Conservation (phyloP, 2,888 invertebrate species). For the Serrognathus titanus region DNA sequence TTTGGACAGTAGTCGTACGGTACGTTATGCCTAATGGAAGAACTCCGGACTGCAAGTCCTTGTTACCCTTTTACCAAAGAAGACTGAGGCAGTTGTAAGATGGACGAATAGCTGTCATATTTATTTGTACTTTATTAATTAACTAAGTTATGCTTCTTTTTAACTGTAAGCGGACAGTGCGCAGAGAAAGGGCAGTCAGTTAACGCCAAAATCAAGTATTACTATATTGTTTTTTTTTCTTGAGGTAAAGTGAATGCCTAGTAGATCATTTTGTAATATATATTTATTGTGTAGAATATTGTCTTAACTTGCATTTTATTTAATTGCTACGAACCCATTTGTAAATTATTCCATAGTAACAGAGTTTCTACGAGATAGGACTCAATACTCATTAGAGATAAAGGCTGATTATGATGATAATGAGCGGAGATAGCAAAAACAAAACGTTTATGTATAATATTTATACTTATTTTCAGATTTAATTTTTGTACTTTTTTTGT, state of each 20-base stretch:
- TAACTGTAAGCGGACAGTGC: not conserved
- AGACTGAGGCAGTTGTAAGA: slow-evolving; percentile 51
- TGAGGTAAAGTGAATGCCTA: not conserved
- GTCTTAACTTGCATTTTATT: slow-evolving; percentile 18
- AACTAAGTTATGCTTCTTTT: slow-evolving; percentile 9
- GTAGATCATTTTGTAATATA: not conserved
- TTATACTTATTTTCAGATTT: slow-evolving; percentile 10
- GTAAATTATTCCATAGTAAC: slow-evolving; percentile 27
- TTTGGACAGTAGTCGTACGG: slow-evolving; percentile 27
- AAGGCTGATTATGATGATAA: slow-evolving; percentile 40
- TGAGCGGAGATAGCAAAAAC: slow-evolving; percentile 9
- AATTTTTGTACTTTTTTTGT: slow-evolving; percentile 9
- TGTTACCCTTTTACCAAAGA: slow-evolving; percentile 58
- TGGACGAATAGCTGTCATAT: slow-evolving; percentile 37
- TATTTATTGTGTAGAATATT: not conserved
- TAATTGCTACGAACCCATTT: slow-evolving; percentile 6
- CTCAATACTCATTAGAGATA: slow-evolving; percentile 47
- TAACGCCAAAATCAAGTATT: not conserved
- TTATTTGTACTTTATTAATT: slow-evolving; percentile 31
- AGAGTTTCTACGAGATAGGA: slow-evolving; percentile 33
- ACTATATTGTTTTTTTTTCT: not conserved
- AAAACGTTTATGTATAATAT: slow-evolving; percentile 10
- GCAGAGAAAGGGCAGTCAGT: not conserved
- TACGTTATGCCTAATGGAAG: slow-evolving; percentile 50
- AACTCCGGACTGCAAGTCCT: slow-evolving; percentile 48